Conservation (phyloP, 2,113 vertebrate species). For the Phalacrocorax brasilianus region DNA sequence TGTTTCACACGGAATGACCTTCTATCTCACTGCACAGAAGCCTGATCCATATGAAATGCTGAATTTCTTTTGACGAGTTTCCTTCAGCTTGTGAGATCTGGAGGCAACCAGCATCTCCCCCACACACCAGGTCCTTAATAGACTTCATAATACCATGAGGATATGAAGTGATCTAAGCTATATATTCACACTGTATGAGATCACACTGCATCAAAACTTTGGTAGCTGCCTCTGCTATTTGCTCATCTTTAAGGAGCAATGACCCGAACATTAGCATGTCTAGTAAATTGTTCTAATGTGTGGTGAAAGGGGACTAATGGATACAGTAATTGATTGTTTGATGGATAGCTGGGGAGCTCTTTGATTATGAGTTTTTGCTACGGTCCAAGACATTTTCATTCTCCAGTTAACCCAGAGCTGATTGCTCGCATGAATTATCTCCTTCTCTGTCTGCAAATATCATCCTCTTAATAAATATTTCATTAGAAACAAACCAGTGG, state of each 20-base stretch:
- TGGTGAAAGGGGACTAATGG: constrained; percentile 64
- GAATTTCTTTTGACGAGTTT: background rate
- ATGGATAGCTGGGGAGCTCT: constrained; percentile 36
- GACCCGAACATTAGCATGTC: constrained; percentile 43
- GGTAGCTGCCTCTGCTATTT: constrained; percentile 48
- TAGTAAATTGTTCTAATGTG: constrained; percentile 69
- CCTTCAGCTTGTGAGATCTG: background rate
- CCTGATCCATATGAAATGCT: background rate
- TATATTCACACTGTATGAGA: background rate
- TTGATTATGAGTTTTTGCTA: constrained; percentile 59
- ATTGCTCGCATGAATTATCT: constrained; percentile 61
- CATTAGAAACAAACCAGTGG: constrained; percentile 25
- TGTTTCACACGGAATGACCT: background rate
- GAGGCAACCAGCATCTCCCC: background rate
- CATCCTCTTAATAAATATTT: constrained; percentile 55
- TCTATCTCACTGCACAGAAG: background rate
- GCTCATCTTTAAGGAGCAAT: constrained; percentile 53
- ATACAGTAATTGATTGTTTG: constrained; percentile 52
- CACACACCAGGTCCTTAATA: background rate
- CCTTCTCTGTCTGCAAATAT: constrained; percentile 23
- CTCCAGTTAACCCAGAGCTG: constrained; percentile 11
- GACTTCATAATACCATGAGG: background rate
- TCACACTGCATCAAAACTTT: constrained; percentile 45
- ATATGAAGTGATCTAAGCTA: background rate
- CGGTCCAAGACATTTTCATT: constrained; percentile 6